These are phyloP conservation scores for Simalia tracyae DNA, from an alignment of 2,797 vertebrate species.

Conservation along the genomic window DNA sequence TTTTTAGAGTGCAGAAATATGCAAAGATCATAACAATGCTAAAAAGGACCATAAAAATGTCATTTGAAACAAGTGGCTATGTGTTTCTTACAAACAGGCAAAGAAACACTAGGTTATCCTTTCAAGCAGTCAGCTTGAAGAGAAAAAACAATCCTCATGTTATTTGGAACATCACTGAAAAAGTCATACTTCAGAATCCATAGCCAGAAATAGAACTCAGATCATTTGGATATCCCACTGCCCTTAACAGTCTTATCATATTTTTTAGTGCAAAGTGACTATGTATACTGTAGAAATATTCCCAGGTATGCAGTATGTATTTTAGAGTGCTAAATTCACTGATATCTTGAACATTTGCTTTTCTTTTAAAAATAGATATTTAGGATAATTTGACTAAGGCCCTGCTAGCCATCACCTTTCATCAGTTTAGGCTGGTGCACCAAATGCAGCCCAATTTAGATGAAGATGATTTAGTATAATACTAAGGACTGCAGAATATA, in stretches of 20 bases:
- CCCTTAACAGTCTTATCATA: not conserved
- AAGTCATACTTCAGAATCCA: not conserved
- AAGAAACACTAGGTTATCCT: not conserved
- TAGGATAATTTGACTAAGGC: not conserved
- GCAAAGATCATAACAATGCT: not conserved
- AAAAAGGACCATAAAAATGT: not conserved
- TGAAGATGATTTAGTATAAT: not conserved
- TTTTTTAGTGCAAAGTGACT: not conserved
- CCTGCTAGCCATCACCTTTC: not conserved
- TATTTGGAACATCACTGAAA: not conserved
- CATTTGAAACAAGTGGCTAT: not conserved
- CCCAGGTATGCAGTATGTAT: not conserved
- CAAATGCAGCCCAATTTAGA: not conserved
- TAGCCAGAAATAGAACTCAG: not conserved
- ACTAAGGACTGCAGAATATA: not conserved
- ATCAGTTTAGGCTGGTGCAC: not conserved
- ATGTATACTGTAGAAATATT: not conserved
- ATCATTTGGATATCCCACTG: not conserved
- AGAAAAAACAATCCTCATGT: not conserved
- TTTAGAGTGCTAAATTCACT: not conserved
- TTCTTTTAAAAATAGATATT: not conserved
- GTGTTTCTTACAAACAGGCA: not conserved
- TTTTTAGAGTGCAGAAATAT: not conserved
- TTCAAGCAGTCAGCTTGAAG: not conserved
- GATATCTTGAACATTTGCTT: not conserved